Conservation (phyloP, 2,888 invertebrate genomes). For the Aphodius sticticus region DNA sequence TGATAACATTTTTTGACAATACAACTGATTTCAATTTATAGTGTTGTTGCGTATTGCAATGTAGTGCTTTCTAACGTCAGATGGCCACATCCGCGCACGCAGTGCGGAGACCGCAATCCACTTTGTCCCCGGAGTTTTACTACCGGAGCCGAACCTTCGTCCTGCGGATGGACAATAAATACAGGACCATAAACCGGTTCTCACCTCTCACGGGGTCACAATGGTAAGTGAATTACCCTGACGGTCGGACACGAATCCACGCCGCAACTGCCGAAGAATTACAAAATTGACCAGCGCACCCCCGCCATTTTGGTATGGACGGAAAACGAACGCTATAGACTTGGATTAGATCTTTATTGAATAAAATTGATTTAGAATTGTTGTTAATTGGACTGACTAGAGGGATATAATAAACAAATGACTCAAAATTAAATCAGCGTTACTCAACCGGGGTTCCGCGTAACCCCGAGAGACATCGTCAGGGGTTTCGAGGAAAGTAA, state of each 20-base stretch:
- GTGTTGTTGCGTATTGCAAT: not conserved
- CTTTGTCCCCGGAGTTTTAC: conserved; percentile 13
- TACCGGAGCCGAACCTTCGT: conserved; percentile 11
- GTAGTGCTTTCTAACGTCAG: not conserved
- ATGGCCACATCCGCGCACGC: conserved; percentile 15
- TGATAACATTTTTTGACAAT: too few relatives aligned
- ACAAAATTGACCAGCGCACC: not conserved
- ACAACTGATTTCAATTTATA: not conserved
- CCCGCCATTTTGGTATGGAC: not conserved
- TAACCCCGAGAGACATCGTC: too few relatives aligned
- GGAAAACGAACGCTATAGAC: not conserved
- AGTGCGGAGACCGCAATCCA: conserved; percentile 18
- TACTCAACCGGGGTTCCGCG: too few relatives aligned
- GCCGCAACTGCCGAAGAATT: not conserved
- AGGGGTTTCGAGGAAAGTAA: too few relatives aligned
- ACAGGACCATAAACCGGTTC: conserved; percentile 17
- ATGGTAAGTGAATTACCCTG: conserved; percentile 17
- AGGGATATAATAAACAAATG: too few relatives aligned
- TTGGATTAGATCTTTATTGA: not conserved
- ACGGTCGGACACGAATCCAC: not conserved
- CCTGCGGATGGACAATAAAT: conserved; percentile 20
- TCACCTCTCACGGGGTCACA: conserved; percentile 10
- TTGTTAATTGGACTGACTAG: too few relatives aligned
- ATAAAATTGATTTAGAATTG: not conserved
- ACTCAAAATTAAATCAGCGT: too few relatives aligned